Conservation (phyloP, 2,888 invertebrate genomes). For the Trypoxylon attenuatum region DNA sequence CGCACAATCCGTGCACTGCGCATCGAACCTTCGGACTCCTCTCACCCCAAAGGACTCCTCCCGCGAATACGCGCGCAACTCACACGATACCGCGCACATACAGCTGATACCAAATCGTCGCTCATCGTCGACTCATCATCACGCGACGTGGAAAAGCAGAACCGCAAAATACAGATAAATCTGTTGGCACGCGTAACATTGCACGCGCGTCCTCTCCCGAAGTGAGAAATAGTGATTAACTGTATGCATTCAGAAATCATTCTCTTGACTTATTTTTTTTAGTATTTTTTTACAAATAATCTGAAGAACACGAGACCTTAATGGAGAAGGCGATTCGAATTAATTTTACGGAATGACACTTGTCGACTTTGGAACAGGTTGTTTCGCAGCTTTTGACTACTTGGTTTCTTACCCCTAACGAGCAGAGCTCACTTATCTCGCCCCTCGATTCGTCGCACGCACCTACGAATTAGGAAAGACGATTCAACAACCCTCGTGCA, state of each 20-base stretch:
- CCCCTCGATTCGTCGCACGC: conserved; percentile 11
- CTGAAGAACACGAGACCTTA: too few species aligned
- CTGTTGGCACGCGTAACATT: conserved; percentile 39
- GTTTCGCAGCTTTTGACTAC: too few species aligned
- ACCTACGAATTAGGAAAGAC: conserved; percentile 36
- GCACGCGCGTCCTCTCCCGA: not conserved
- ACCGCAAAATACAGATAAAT: conserved; percentile 12
- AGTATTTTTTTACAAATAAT: too few species aligned
- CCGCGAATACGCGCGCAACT: not conserved
- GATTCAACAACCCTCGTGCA: conserved; percentile 41
- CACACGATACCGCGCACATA: not conserved
- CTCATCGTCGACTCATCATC: conserved; percentile 6
- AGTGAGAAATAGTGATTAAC: too few species aligned
- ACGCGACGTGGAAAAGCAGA: conserved; percentile 31
- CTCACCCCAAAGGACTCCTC: not conserved
- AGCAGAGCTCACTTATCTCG: not conserved
- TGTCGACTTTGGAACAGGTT: too few species aligned
- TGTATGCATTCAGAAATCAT: too few species aligned
- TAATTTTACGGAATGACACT: too few species aligned
- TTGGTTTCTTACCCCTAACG: too few species aligned
- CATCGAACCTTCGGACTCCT: conserved; percentile 26
- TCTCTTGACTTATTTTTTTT: too few species aligned
- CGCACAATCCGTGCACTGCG: conserved; percentile 49
- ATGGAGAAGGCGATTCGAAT: too few species aligned
- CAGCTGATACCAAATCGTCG: conserved; percentile 5